Evolutionary conservation across 2,888 invertebrate genomes (phyloP).

Genomic region (Cephus pygmeus): DNA sequence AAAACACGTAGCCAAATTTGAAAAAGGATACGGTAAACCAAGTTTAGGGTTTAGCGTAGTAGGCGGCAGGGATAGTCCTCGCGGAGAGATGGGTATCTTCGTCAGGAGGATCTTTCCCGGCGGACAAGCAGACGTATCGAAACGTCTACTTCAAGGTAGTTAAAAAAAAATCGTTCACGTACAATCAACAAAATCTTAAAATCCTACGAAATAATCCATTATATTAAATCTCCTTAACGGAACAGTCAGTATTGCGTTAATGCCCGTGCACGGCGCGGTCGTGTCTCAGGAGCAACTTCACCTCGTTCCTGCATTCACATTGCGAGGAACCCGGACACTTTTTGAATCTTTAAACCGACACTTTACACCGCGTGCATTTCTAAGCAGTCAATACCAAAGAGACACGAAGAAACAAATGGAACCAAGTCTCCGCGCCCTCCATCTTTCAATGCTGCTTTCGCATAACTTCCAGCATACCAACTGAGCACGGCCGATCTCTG

Average conservation of each 20-base stretch:
- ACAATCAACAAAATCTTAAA: neutral
- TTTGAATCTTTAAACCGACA: constrained; percentile 59
- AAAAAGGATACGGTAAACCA: constrained; percentile 71
- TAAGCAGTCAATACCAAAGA: constrained; percentile 43
- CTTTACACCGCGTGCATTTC: constrained; percentile 48
- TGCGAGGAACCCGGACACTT: constrained; percentile 43
- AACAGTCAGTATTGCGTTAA: neutral
- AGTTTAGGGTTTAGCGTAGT: constrained; percentile 75
- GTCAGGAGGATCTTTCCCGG: constrained; percentile 72
- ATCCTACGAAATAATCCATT: neutral
- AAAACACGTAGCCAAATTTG: constrained; percentile 58
- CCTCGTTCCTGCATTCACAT: constrained; percentile 50
- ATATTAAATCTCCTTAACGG: neutral
- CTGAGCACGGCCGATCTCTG: neutral
- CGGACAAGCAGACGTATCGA: constrained; percentile 72
- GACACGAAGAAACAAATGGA: constrained; percentile 6
- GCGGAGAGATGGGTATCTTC: constrained; percentile 73
- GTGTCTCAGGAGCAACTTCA: neutral
- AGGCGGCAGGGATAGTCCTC: constrained; percentile 72
- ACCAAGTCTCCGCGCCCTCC: neutral
- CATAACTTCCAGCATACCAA: constrained; percentile 1
- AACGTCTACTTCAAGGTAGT: constrained; percentile 70
- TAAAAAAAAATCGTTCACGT: neutral
- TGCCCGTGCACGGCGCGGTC: neutral
- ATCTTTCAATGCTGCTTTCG: neutral